Conservation (phyloP, 2,888 invertebrate genomes). For the Phaedon cochleariae region DNA sequence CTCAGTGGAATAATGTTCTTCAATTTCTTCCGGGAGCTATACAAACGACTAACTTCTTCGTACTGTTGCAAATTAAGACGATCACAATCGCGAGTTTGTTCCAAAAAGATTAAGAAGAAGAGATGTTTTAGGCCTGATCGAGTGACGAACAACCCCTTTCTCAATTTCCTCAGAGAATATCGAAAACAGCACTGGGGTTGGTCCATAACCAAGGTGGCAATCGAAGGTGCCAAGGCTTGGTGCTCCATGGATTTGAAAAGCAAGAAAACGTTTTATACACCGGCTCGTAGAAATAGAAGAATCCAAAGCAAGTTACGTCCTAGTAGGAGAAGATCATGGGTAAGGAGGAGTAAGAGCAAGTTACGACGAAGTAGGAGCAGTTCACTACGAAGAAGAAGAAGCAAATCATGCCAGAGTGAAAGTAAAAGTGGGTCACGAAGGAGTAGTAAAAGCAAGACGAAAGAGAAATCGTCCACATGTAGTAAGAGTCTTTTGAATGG, state of each 20-base stretch:
- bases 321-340: too few relatives aligned
- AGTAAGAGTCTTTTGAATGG: too few relatives aligned
- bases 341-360: too few relatives aligned
- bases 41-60: background rate
- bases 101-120: background rate
- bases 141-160: slow-evolving; percentile 48
- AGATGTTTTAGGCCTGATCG: background rate
- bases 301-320: too few relatives aligned
- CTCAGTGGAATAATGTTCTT: slow-evolving; percentile 12
- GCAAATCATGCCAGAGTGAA: too few relatives aligned
- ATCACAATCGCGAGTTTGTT: background rate
- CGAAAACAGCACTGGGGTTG: slow-evolving; percentile 48
- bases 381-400: too few relatives aligned
- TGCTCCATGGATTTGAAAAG: slow-evolving; percentile 26
- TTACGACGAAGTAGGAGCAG: too few relatives aligned
- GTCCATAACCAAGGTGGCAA: slow-evolving; percentile 49
- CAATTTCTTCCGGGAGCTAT: background rate
- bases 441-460: too few relatives aligned
- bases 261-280: slow-evolving; percentile 34
- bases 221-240: slow-evolving; percentile 54
- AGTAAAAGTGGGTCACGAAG: too few relatives aligned
- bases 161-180: slow-evolving; percentile 52
- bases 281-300: slow-evolving; percentile 27
- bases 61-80: background rate
- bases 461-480: too few relatives aligned